These are phyloP conservation scores for Trichomalopsis sarcophagae DNA, from an alignment of 1,140 invertebrate species.

Conservation along the genomic window DNA sequence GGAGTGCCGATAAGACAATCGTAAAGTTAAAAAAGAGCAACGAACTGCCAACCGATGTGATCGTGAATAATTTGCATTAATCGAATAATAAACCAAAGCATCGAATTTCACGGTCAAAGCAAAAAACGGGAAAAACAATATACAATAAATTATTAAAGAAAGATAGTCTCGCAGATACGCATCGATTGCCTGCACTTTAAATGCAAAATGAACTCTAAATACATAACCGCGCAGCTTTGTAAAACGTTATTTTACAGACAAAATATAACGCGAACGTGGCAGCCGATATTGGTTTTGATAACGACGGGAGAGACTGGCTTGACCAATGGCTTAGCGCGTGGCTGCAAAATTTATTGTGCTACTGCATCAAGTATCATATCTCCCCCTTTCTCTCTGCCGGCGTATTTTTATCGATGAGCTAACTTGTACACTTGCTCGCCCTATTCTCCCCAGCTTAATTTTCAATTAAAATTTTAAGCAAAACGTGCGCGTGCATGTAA, in stretches of 20 bases:
- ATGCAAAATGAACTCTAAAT: not conserved
- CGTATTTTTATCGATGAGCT: not conserved
- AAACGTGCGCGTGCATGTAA: not conserved
- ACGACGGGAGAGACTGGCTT: not conserved
- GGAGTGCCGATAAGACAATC: too few species aligned
- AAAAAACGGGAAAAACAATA: not conserved
- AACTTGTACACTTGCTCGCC: not conserved
- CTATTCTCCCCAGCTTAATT: not conserved
- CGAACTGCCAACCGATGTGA: not conserved
- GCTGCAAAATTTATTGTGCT: slow-evolving; percentile 13
- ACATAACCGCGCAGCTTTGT: too few species aligned
- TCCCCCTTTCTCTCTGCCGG: not conserved
- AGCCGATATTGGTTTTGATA: slow-evolving; percentile 8
- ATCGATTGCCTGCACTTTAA: not conserved
- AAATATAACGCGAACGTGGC: not conserved
- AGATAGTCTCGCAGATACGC: not conserved
- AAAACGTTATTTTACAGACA: not conserved
- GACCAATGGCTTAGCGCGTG: not conserved
- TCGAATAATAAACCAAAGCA: not conserved
- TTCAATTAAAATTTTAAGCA: slow-evolving; percentile 30
- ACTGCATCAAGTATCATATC: not conserved
- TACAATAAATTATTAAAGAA: not conserved
- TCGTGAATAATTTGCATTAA: not conserved
- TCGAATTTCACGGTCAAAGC: too few species aligned
- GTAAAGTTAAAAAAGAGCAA: too few species aligned